phyloP scores from a whole-genome alignment of 23 tunicate genomes.

The Ciona savignyi region DNA sequence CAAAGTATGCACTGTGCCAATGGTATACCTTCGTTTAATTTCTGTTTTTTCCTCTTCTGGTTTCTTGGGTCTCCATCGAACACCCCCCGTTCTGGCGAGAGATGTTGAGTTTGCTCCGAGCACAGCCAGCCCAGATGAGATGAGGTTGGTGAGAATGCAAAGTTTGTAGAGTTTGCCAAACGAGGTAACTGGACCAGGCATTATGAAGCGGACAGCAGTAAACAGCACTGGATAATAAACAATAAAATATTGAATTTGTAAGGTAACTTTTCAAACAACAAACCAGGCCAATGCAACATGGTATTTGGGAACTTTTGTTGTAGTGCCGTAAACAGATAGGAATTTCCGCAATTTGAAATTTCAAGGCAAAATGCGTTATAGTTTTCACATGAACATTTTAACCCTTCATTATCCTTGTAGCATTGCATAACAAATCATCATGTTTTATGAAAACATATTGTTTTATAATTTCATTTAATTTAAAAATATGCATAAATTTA shows the following conservation, averaged over 20 bases:
- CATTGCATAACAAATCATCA: too few relatives aligned
- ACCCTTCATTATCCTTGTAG: too few relatives aligned
- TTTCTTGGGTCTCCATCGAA: neutral
- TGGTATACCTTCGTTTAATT: neutral
- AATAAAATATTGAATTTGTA: too few relatives aligned
- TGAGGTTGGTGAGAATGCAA: constrained; percentile 23
- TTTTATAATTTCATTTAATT: too few relatives aligned
- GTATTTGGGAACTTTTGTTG: neutral
- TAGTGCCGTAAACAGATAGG: too few relatives aligned
- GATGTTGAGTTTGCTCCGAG: constrained; percentile 8
- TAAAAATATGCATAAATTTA: too few relatives aligned
- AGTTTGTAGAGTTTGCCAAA: constrained; percentile 62
- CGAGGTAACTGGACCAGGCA: constrained; percentile 67
- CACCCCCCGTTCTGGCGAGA: neutral
- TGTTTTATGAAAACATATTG: too few relatives aligned
- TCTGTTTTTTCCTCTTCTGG: neutral
- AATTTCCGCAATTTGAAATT: too few relatives aligned
- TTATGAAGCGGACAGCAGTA: constrained; percentile 44
- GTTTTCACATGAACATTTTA: too few relatives aligned
- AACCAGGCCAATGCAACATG: too few relatives aligned
- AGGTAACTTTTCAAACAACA: too few relatives aligned
- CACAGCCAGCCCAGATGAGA: constrained; percentile 30
- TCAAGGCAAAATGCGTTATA: too few relatives aligned
- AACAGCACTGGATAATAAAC: constrained; percentile 36
- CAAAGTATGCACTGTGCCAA: neutral